Evolutionary conservation across 2,888 invertebrate genomes (phyloP), one percentile per base, ranked within the genome.

Genomic region (Cheilosia variabilis): DNA sequence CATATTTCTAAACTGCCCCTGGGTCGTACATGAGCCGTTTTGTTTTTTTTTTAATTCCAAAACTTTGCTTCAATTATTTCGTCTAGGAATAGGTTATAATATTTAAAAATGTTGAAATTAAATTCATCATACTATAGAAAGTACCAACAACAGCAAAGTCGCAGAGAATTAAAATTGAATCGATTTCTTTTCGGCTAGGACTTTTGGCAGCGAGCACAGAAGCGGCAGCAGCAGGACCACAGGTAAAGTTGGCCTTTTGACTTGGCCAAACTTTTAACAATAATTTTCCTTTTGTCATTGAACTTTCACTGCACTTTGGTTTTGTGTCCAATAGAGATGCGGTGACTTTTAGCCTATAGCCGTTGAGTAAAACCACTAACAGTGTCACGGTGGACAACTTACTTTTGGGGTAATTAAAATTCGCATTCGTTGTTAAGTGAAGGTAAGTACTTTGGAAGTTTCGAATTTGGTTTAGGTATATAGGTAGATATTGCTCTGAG

Each of bases 241-340:
- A 47, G 47, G 47, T 47, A 47, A 17, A 47, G 47, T 17, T 47
- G 7, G 47, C 47, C 5, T 47, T n/a, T 47, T n/a, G 47, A 37
- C 19, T 53, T 57, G 1, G 9, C 19, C 50, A 71, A 71, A 57
- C 34, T 75, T 76, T 58, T 13, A 60, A 22, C 58, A 60, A 52
- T 68, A 58, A 68, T 76, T 76, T 76, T 68, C 66, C 68, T 53
- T 76, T 76, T 47, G 76, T 76, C 76, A 68, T 76, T 60, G 53
- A 76, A 76, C 68, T 76, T 76, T 60, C 58, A 53, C 27, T 27
- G 53, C 37, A 47, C 65, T 50, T 34, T 52, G 50, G 37, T 19
- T 45, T 37, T 19, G 50, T 45, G 47, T 22, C 53, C 27, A 53
- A 22, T 27, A 24, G 27, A 53, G 27, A 53, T 53, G 50, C 37